Base-by-base conservation (phyloP, 2,797 vertebrate species). In the Pipistrellus nathusii region DNA sequence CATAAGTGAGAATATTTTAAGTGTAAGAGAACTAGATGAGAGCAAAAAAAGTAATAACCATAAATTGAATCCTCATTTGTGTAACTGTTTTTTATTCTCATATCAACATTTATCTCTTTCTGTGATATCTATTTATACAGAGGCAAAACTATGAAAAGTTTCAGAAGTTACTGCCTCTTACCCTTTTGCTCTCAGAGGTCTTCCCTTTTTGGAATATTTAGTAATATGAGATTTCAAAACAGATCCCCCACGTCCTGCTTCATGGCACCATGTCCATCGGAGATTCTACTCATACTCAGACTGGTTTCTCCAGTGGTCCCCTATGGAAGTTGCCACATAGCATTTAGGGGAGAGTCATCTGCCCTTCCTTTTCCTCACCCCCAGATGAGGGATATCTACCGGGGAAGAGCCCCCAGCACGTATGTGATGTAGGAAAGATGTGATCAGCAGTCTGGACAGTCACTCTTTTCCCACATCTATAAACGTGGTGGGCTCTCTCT, bases 261-360 rank as follows among this genome's bases (percentile, higher is more conserved):
- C 4, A 0, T 20, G n/a, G n/a, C 6, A 4, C 71, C 41, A 6
- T 2, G 15, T 35, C 30, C 48, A 41, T 7, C 35, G 84, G 55
- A 87, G 78, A 64, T 44, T 75, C 68, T 59, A 6, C 35, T 53
- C 17, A 4, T 18, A 20, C 35, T 72, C 30, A 38, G 35, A 62
- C 44, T 35, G 10, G 18, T 41, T 75, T 83, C 59, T 35, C 2
- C n/a, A 27, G 6, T 13, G 44, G 53, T 15, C 15, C 30, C 71
- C 14, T 11, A 57, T 6, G 18, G 44, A 88, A 88, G 6, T 5
- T 3, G 1, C 27, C 3, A 4, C 11, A 27, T 27, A 48, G 57
- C 32, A 53, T 17, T 44, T 10, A 6, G 1, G 4, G n/a, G 53
- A 32, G 5, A 46, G 15, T 5, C 3, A 1, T 3, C 1, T 11